Evolutionary conservation across 2,888 invertebrate genomes (phyloP), one percentile per base, ranked within the genome.

Genomic region (Cheilosia grossa): DNA sequence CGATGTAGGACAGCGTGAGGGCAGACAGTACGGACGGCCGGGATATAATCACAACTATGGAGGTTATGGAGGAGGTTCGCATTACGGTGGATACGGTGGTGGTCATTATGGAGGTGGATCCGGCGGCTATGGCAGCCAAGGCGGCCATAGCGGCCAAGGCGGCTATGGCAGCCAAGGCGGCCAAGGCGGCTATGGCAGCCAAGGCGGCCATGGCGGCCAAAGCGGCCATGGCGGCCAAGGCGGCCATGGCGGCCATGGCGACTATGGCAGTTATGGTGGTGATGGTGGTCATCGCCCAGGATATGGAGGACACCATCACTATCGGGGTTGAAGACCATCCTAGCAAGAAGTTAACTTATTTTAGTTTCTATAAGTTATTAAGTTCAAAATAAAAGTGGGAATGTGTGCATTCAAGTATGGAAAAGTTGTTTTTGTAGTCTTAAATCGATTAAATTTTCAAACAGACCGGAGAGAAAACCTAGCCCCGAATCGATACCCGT

Each of bases 41-140:
- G 63, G 47, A 9, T 33, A 59, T 30, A 58, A 69, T 69, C 15
- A 51, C 54, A 59, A 74, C 44, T n/a, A 73, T 51, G 66, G 40
- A 4, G 82, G 81, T 27, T 64, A 61, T 40, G 61, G 73, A 30
- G 37, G 37, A 10, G 37, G 37, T 10, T 2, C 33, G 10, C 33
- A 33, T 10, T 33, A 37, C 37, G 87, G 83, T 6, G 79, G 58
- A 13, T 73, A 67, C 27, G 77, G 78, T 21, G 67, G 37, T 9
- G 78, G 61, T 10, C 10, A 33, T 3, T 33, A 67, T 33, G 77
- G 78, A 27, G 67, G 37, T 10, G n/a, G n/a, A n/a, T n/a, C n/a
- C n/a, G n/a, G n/a, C n/a, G n/a, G n/a, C n/a, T n/a, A n/a, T n/a
- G n/a, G n/a, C n/a, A n/a, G n/a, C n/a, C n/a, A 49, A 51, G 63